Evolutionary conservation across 2,797 vertebrate species (phyloP).

Genomic region (Danionella dracula): DNA sequence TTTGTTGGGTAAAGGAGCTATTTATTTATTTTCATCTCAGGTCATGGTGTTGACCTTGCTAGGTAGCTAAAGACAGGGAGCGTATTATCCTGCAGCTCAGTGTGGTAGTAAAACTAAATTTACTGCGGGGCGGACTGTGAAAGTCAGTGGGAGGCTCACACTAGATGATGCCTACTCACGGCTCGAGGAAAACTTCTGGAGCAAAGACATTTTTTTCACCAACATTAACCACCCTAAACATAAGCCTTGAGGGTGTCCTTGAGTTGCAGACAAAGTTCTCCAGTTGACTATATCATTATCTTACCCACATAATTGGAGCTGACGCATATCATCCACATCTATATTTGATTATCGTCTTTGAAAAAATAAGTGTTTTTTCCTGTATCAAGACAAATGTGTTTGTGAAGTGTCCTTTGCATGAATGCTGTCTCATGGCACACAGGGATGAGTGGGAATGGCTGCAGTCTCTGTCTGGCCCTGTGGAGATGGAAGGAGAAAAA

Average conservation of each 20-base stretch:
- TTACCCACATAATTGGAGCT: not conserved
- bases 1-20: slow-evolving; percentile 54
- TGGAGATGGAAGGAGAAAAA: slow-evolving; percentile 75
- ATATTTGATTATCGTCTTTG: not conserved
- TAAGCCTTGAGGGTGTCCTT: slow-evolving; percentile 36
- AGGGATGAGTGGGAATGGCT: slow-evolving; percentile 99
- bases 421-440: slow-evolving; percentile 47
- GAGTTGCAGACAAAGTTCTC: slow-evolving; percentile 25
- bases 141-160: slow-evolving; percentile 49
- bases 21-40: slow-evolving; percentile 55
- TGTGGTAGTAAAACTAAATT: slow-evolving; percentile 58
- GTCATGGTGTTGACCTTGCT: slow-evolving; percentile 49
- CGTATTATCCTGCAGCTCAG: slow-evolving; percentile 48
- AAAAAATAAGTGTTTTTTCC: not conserved
- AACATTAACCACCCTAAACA: slow-evolving; percentile 33
- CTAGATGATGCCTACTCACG: slow-evolving; percentile 47
- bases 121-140: slow-evolving; percentile 47
- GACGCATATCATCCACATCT: not conserved
- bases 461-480: slow-evolving; percentile 79
- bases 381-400: not conserved
- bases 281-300: slow-evolving; percentile 26
- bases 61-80: slow-evolving; percentile 53
- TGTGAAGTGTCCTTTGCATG: slow-evolving; percentile 24
- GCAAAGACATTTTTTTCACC: slow-evolving; percentile 44
- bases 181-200: slow-evolving; percentile 45